Conservation (phyloP, 2,113 vertebrate species). For the Nycticorax nycticorax region DNA sequence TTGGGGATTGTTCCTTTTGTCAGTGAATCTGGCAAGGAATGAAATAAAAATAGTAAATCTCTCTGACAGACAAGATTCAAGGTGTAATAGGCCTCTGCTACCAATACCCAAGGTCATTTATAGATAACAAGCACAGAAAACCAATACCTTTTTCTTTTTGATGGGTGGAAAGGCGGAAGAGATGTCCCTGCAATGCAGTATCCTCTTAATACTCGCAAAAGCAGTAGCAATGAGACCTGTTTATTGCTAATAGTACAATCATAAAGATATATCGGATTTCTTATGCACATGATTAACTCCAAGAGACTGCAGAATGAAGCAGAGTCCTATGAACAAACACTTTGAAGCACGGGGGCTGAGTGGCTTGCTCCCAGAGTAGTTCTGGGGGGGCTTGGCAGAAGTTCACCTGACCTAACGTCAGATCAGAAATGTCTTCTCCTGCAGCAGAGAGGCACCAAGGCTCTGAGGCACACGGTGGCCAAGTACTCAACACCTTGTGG, state of each 20-base stretch:
- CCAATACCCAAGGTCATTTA: neutral
- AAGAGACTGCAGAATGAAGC: neutral
- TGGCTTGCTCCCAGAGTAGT: neutral
- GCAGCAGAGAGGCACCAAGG: conserved; percentile 4
- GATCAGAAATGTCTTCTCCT: neutral
- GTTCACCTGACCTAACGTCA: neutral
- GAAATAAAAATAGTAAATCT: neutral
- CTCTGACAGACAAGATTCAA: neutral
- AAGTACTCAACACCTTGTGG: conserved; percentile 19
- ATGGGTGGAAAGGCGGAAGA: neutral
- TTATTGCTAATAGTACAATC: neutral
- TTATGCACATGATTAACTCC: neutral
- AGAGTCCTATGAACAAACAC: neutral
- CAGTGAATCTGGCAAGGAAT: conserved; percentile 6
- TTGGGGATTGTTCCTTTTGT: neutral
- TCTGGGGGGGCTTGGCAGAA: neutral
- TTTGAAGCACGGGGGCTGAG: neutral
- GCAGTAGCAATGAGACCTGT: neutral
- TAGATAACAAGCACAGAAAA: neutral
- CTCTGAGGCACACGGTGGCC: neutral
- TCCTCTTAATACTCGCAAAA: neutral
- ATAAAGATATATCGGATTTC: neutral
- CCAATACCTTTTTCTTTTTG: neutral
- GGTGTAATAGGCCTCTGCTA: neutral
- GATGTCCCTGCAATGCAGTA: neutral